A percentile compares a stretch with the other conserved stretches of the same genome.
Conservation (phyloP, 2,113 vertebrate species). For the Anser cygnoides region DNA sequence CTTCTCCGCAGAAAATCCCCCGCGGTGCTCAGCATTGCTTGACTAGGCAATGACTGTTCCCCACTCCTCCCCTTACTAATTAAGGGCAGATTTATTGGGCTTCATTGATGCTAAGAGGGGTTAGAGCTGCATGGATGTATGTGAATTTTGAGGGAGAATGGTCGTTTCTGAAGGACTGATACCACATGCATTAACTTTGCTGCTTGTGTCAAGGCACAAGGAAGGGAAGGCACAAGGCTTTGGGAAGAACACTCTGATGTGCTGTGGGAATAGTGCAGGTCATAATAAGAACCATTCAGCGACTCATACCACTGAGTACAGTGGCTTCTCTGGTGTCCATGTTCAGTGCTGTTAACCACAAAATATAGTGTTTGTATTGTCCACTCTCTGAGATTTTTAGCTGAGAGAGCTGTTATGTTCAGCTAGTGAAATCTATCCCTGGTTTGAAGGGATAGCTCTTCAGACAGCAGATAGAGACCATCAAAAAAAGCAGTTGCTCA, state of each 20-base stretch:
- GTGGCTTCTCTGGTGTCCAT: neutral
- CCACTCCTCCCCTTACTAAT: neutral
- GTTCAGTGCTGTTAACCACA: neutral
- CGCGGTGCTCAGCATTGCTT: neutral
- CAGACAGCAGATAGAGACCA: neutral
- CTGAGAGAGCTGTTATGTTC: neutral
- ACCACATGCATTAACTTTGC: neutral
- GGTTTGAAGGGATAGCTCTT: neutral
- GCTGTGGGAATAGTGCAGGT: neutral
- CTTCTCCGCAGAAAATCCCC: accelerated
- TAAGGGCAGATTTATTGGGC: neutral
- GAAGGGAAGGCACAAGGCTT: neutral
- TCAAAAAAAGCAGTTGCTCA: neutral
- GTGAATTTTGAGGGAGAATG: neutral
- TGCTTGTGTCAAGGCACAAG: neutral
- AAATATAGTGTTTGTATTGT: neutral
- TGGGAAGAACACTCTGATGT: neutral
- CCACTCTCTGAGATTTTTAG: neutral
- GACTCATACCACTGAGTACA: neutral
- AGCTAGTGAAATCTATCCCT: neutral
- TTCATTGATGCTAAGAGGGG: neutral
- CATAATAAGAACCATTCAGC: neutral
- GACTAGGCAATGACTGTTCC: neutral
- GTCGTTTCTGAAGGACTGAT: neutral
- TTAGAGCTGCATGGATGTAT: neutral